Percentiles rank a stretch among this genome's conserved stretches.
Evolutionary conservation across 2,888 invertebrate genomes (phyloP).

Genomic region (Drepanosiphum platanoidis): DNA sequence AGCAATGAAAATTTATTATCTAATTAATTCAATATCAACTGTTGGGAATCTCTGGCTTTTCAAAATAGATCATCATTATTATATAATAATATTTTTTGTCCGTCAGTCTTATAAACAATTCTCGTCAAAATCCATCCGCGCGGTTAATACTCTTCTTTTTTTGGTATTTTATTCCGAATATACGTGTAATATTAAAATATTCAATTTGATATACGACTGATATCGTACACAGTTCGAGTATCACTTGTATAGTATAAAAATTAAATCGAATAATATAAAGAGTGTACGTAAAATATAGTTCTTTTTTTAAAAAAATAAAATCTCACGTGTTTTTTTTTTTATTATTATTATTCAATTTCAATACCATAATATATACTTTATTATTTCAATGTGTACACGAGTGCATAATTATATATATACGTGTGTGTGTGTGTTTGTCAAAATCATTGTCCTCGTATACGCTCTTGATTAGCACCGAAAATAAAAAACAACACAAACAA

Average conservation of each 20-base stretch:
- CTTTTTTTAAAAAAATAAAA: neutral
- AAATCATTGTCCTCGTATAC: constrained; percentile 38
- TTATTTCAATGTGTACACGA: neutral
- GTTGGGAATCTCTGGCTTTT: neutral
- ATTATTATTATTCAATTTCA: neutral
- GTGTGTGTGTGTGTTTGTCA: too few species aligned
- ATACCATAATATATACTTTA: neutral
- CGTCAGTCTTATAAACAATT: neutral
- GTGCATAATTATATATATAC: constrained; percentile 32
- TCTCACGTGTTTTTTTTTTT: neutral
- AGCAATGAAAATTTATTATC: neutral
- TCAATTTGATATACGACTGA: neutral
- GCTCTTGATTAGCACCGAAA: constrained; percentile 26
- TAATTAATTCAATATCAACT: constrained; percentile 7
- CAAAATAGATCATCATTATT: neutral
- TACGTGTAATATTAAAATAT: neutral
- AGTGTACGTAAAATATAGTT: neutral
- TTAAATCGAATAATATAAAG: neutral
- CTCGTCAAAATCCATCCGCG: neutral
- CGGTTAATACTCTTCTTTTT: too few species aligned
- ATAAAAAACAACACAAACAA: neutral
- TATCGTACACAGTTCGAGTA: neutral
- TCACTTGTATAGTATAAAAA: neutral
- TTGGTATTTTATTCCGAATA: neutral
- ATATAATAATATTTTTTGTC: neutral